Base-by-base conservation (phyloP, 2,888 invertebrate genomes). In the Mimumesa dahlbomi region DNA sequence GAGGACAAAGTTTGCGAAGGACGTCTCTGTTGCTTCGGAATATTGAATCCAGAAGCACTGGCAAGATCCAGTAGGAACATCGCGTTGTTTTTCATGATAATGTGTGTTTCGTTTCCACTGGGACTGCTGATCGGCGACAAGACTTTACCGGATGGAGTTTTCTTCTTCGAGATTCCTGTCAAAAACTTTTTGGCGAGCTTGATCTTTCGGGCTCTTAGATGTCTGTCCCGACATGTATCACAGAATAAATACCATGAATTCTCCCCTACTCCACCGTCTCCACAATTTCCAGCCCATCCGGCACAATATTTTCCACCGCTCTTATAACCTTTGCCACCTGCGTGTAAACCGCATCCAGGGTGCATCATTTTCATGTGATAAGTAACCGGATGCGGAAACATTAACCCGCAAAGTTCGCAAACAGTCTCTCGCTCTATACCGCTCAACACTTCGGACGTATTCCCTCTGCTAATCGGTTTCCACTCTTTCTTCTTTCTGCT, bases 221-320 rank as follows among this genome's bases (percentile, higher is more conserved):
- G 95, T 82, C 95, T 95, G 54, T 96, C 96, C 6, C 97, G 94
- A 86, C 99, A 99, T 43, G 92, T 91, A 85, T 97, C 97, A 90
- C 99, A 99, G 87, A 97, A 94, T 22, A 98, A 92, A 89, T 98
- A 98, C 96, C 97, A 97, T 13, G 96, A 94, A 72, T 94, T 94
- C 40, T 92, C 92, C 46, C 94, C 94, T 29, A 94, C 92, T 21
- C 96, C 96, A 1, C 96, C 96, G 84, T 96, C 95, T 38, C 97
- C 97, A 86, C 97, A 97, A 84, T 94, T 94, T 2, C 96, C 97
- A 0, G 95, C 95, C 96, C 96, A 96, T 1, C 96, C 96, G 40
- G 94, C 93, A 84, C 95, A 95, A 89, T 95, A 98, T 79, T 93
- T 93, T 1, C 98, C 98, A 22, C 94, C 93, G 66, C 96, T 96